Evolutionary conservation across 2,113 vertebrate genomes (phyloP).

Genomic region (Lophius piscatorius): DNA sequence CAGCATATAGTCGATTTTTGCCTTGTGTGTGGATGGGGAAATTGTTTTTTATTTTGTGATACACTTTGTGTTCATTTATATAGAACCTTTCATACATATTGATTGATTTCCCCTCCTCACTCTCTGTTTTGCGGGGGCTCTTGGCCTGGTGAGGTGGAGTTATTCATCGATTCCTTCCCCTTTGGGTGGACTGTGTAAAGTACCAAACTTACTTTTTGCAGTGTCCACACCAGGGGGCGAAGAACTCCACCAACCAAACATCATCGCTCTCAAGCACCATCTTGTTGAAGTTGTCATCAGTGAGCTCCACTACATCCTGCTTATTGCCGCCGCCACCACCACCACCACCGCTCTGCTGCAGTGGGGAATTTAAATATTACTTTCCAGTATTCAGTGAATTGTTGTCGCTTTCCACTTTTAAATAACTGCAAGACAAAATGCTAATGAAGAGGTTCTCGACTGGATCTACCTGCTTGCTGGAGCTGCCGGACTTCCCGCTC

Average conservation of each 20-base stretch:
- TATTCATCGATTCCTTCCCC: neutral
- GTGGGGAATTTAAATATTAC: neutral
- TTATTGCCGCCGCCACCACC: slow-evolving; percentile 80
- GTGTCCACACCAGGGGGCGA: slow-evolving; percentile 98
- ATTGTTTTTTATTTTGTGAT: too few species aligned
- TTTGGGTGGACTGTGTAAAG: too few species aligned
- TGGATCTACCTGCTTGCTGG: slow-evolving; percentile 86
- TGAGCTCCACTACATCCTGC: slow-evolving; percentile 91
- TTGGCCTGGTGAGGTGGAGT: too few species aligned
- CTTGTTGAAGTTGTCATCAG: slow-evolving; percentile 92
- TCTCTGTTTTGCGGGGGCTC: too few species aligned
- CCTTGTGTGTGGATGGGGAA: too few species aligned
- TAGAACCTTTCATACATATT: too few species aligned
- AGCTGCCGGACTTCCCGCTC: slow-evolving; percentile 83
- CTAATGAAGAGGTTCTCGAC: rapidly evolving
- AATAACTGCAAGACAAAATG: too few species aligned
- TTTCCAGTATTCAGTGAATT: too few species aligned
- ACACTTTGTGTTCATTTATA: too few species aligned
- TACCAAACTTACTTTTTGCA: slow-evolving; percentile 92
- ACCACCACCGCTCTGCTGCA: slow-evolving; percentile 83
- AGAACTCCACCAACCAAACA: slow-evolving; percentile 97
- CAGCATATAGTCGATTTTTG: too few species aligned
- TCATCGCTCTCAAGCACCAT: slow-evolving; percentile 85
- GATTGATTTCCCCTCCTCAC: too few species aligned
- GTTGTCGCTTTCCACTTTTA: too few species aligned